phyloP scores from a whole-genome alignment of 2,888 invertebrate genomes.

The Ochlodes sylvanus region DNA sequence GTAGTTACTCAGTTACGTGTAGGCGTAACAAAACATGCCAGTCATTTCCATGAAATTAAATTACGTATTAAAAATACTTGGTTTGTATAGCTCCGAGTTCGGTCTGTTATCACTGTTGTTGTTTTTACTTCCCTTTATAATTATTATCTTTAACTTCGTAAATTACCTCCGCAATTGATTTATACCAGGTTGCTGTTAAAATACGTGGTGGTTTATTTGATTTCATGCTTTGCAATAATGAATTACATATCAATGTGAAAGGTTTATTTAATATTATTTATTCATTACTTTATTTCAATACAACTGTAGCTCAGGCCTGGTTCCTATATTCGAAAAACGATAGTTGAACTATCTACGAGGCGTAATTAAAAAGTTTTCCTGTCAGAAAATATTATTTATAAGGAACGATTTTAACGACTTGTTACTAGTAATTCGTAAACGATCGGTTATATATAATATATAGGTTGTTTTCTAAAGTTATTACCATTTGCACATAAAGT shows the following conservation, averaged over 20 bases:
- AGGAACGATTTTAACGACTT: too few relatives aligned
- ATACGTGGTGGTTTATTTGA: background rate
- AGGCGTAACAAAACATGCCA: constrained; percentile 10
- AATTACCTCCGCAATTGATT: constrained; percentile 42
- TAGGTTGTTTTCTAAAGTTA: too few relatives aligned
- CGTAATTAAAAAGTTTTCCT: too few relatives aligned
- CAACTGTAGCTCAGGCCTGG: too few relatives aligned
- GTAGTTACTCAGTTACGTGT: constrained; percentile 9
- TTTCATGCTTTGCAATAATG: background rate
- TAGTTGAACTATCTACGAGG: too few relatives aligned
- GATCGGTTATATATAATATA: too few relatives aligned
- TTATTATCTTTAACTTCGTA: constrained; percentile 54
- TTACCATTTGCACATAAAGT: too few relatives aligned
- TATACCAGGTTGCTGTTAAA: constrained; percentile 24
- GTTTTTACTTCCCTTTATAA: constrained; percentile 50
- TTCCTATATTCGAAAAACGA: too few relatives aligned
- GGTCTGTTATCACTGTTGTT: constrained; percentile 43
- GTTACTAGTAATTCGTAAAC: too few relatives aligned
- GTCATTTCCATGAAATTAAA: constrained; percentile 41
- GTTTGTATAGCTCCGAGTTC: constrained; percentile 41
- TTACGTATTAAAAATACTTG: constrained; percentile 43
- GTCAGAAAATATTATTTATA: too few relatives aligned
- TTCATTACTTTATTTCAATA: too few relatives aligned
- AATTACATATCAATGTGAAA: background rate
- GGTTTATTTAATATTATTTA: too few relatives aligned